These are phyloP conservation scores for Sisor rabdophorus DNA, from an alignment of 2,113 vertebrate species.

Conservation along the genomic window DNA sequence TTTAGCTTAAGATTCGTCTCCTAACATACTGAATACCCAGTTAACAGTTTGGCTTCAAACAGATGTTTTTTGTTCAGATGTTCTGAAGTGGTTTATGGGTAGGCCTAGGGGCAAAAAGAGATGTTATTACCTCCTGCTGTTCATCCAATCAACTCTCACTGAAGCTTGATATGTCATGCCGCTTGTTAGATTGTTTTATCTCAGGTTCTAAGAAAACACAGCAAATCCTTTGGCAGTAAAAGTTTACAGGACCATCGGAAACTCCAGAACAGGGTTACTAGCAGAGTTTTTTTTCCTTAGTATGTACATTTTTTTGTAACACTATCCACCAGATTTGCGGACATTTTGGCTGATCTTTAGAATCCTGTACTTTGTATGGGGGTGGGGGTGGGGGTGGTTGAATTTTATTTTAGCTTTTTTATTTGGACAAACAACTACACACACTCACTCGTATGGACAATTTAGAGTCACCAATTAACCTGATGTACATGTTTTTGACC, in stretches of 20 bases:
- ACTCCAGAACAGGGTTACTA: too few relatives aligned
- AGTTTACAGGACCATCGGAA: not conserved
- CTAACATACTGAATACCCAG: not conserved
- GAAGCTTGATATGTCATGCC: not conserved
- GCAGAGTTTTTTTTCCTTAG: too few relatives aligned
- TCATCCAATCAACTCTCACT: not conserved
- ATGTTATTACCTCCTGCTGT: not conserved
- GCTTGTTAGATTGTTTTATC: constrained; percentile 8
- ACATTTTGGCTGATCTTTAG: too few relatives aligned
- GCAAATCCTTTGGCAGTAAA: not conserved
- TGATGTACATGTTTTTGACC: too few relatives aligned
- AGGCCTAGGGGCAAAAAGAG: not conserved
- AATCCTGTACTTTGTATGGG: too few relatives aligned
- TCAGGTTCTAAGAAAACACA: constrained; percentile 2
- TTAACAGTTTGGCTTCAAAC: not conserved
- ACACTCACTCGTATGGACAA: too few relatives aligned
- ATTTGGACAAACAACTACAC: too few relatives aligned
- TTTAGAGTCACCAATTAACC: too few relatives aligned
- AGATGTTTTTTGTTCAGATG: not conserved
- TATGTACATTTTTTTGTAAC: too few relatives aligned
- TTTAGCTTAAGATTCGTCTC: not conserved
- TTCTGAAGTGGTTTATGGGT: not conserved
- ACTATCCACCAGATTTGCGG: too few relatives aligned
- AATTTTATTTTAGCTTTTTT: too few relatives aligned
- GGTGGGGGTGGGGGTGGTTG: too few relatives aligned